Base-by-base conservation (phyloP, 2,888 invertebrate genomes). In the Asteroscopus sphinx region DNA sequence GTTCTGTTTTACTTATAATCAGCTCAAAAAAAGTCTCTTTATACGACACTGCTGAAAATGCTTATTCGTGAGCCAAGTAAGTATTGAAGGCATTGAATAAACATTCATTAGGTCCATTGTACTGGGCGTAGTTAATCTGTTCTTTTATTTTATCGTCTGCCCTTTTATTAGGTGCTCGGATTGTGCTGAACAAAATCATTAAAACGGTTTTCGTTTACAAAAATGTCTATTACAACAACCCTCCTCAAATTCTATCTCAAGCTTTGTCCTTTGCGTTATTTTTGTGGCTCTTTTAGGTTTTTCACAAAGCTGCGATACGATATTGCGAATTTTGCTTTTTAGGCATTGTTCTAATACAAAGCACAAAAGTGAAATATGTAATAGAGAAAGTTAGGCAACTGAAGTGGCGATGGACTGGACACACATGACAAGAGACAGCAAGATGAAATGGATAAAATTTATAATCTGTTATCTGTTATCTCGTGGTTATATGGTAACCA, bases 221-320 rank as follows among this genome's bases (percentile, higher is more conserved):
- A 86, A 88, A 86, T 85, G 85, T 83, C 85, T 81, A 85, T 89
- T 83, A 85, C 68, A 62, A 80, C 72, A 78, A 87, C 87, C 89
- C 86, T 85, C 78, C 78, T 88, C 87, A 88, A 89, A 88, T 83
- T 81, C 75, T 80, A 77, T 78, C 70, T 83, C 79, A 86, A 75
- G 80, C 81, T 85, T 87, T 86, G 80, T 83, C 70, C 78, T 70
- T 76, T 73, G 54, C 66, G 65, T 81, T 79, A 76, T 79, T 79
- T 77, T 76, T 76, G 67, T 51, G 61, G 37, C 49, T 65, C 48
- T 70, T 64, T 79, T 33, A 44, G 44, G 57, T 1, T 35, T 6
- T n/a, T 15, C 16, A 16, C 26, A 16, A n/a, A 30, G n/a, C 4
- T n/a, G 26, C 32, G 42, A 44, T 13, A 33, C 13, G 37, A 47